Conservation (phyloP, 53 echinoderm and acorn worm genomes). For the Patiria pectinifera region DNA sequence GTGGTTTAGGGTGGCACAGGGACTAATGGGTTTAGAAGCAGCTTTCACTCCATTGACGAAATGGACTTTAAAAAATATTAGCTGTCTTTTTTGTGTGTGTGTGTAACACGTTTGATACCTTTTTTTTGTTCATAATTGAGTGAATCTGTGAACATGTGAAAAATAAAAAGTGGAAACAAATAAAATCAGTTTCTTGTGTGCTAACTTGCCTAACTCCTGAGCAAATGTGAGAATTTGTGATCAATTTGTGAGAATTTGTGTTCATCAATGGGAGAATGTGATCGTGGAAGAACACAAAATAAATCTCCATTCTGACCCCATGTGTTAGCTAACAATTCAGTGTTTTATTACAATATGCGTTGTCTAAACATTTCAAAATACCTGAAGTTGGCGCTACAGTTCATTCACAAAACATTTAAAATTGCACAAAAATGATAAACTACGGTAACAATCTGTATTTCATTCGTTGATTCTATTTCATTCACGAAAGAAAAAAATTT, state of each 20-base stretch:
- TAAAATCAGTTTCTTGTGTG: too few relatives aligned
- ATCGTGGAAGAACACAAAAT: neutral
- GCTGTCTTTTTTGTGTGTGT: neutral
- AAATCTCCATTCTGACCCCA: neutral
- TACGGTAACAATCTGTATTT: neutral
- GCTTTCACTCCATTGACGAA: too few relatives aligned
- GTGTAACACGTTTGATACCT: constrained; percentile 11
- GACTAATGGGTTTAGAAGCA: too few relatives aligned
- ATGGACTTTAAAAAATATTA: neutral
- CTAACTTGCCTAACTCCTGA: too few relatives aligned
- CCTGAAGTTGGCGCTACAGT: constrained; percentile 5
- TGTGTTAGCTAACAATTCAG: constrained; percentile 2
- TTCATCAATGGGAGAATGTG: too few relatives aligned
- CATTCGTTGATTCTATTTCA: neutral
- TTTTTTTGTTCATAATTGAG: neutral
- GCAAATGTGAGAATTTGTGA: too few relatives aligned
- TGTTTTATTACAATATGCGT: constrained; percentile 55
- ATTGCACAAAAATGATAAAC: constrained; percentile 19
- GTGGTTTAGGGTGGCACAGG: too few relatives aligned
- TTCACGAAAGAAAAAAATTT: neutral
- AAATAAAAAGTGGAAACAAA: constrained; percentile 2
- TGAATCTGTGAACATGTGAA: constrained; percentile 32
- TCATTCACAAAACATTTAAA: neutral
- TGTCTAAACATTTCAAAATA: constrained; percentile 46
- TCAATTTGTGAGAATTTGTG: too few relatives aligned